phyloP scores from a whole-genome alignment of 2,797 vertebrate species.

The Eulemur mongoz region DNA sequence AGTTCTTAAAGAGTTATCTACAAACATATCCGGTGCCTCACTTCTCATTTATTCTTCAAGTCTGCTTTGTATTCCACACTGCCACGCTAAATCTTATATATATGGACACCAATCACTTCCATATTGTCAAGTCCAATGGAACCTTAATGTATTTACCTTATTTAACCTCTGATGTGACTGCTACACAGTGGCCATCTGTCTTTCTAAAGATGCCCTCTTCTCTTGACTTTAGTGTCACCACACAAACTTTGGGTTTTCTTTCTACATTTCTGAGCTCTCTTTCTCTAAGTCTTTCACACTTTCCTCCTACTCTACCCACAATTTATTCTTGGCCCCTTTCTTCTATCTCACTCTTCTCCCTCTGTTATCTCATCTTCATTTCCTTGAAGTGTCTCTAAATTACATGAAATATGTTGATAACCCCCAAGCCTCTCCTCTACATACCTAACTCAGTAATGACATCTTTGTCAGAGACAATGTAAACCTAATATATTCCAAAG shows the following conservation, averaged over 20 bases:
- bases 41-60: not conserved
- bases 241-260: not conserved
- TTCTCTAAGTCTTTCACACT: not conserved
- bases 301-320: not conserved
- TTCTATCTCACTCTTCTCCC: not conserved
- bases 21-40: not conserved
- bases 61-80: not conserved
- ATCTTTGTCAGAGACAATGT: not conserved
- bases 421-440: not conserved
- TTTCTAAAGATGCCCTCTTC: not conserved
- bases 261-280: not conserved
- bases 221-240: not conserved
- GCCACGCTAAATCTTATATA: not conserved
- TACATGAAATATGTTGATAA: not conserved
- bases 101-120: not conserved
- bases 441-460: not conserved
- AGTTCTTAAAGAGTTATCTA: not conserved
- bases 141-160: not conserved
- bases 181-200: fast-evolving
- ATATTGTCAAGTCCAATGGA: not conserved
- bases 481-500: not conserved
- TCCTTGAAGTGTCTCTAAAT: not conserved
- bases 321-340: not conserved
- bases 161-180: not conserved
- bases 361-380: not conserved